A percentile compares a stretch with the other conserved stretches of the same genome.
Evolutionary conservation across 2,888 invertebrate genomes (phyloP).

Genomic region (Muschampia plurimacula): DNA sequence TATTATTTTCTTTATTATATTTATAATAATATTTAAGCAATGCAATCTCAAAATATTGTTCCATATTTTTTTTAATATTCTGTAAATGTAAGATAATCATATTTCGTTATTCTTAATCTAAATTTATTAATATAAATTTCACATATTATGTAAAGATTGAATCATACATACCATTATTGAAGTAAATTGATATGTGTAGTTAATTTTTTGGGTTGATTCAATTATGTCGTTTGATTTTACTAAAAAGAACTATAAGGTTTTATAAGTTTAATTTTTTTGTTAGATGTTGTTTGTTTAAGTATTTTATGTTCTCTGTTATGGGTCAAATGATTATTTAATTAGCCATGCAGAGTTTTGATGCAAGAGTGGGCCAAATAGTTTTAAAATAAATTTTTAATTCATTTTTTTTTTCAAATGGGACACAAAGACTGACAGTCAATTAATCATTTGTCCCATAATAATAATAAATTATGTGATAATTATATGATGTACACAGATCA

Average conservation of each 20-base stretch:
- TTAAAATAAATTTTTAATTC: background rate
- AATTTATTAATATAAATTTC: too few species aligned
- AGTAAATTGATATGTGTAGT: background rate
- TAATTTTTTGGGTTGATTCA: background rate
- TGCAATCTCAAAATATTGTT: too few species aligned
- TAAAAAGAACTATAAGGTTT: background rate
- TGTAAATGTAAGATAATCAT: too few species aligned
- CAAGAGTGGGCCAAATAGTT: background rate
- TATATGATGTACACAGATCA: constrained; percentile 21
- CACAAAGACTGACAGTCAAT: background rate
- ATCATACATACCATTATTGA: background rate
- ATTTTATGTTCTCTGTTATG: background rate
- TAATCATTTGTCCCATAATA: constrained; percentile 32
- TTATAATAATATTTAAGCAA: too few species aligned
- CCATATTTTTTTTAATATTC: too few species aligned
- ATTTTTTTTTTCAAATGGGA: background rate
- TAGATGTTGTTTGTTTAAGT: background rate
- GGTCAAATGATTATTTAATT: constrained; percentile 8
- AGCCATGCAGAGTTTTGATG: constrained; percentile 4
- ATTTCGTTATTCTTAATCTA: too few species aligned
- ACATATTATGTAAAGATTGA: too few species aligned
- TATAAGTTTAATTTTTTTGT: background rate
- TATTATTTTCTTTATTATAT: too few species aligned
- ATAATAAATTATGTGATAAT: background rate
- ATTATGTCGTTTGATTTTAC: background rate